Conservation (phyloP, 23 tunicate genomes). For the Oikopleura dioica region DNA sequence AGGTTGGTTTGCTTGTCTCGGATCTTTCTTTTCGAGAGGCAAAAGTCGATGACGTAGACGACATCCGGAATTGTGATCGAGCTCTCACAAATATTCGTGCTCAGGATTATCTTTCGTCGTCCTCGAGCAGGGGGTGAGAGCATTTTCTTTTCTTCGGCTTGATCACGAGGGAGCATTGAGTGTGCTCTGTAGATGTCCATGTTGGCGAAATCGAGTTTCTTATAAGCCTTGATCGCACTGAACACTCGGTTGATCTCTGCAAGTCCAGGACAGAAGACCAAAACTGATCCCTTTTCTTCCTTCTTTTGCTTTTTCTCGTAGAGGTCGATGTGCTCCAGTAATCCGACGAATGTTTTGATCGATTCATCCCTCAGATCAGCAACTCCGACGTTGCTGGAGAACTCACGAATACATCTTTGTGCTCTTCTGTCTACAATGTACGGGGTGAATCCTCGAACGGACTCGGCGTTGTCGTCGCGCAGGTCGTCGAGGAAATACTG, state of each 20-base stretch:
- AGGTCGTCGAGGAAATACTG: too few species aligned
- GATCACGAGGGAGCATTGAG: not conserved
- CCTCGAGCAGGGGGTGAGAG: too few species aligned
- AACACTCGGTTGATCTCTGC: not conserved
- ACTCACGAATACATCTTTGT: too few species aligned
- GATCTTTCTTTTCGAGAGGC: constrained; percentile 37
- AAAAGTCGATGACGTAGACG: constrained; percentile 68
- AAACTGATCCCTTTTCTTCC: not conserved
- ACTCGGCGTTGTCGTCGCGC: too few species aligned
- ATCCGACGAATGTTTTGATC: too few species aligned
- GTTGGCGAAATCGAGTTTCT: not conserved
- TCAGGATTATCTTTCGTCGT: constrained; percentile 21
- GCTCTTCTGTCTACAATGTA: too few species aligned
- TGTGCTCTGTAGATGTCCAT: not conserved
- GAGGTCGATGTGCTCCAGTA: too few species aligned
- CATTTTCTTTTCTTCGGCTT: too few species aligned
- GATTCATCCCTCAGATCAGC: too few species aligned
- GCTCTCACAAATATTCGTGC: constrained; percentile 90
- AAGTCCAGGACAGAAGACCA: not conserved
- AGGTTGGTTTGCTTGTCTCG: constrained; percentile 40
- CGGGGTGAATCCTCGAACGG: too few species aligned
- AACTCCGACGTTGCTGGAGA: too few species aligned
- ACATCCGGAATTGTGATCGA: constrained; percentile 88
- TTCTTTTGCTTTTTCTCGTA: too few species aligned
- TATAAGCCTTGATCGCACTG: not conserved